phyloP scores from a whole-genome alignment of 2,113 vertebrate species.

The Upupa epops region DNA sequence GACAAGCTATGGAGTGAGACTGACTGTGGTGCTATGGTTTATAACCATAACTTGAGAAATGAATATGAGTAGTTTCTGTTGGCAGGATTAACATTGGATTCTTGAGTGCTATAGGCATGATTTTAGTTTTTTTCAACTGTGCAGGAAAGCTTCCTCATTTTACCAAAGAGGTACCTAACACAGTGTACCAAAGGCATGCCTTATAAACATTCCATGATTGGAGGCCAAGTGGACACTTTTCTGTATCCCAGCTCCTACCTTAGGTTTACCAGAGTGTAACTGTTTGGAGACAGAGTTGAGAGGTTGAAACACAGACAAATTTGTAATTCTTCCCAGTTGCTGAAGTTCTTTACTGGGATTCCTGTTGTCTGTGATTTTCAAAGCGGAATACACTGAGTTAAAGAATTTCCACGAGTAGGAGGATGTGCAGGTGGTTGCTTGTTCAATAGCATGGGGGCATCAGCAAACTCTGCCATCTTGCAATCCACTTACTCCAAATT shows the following conservation, averaged over 20 bases:
- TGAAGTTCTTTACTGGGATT: neutral
- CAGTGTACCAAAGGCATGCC: fast-evolving
- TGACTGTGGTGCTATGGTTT: neutral
- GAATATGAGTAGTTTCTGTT: neutral
- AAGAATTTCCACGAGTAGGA: neutral
- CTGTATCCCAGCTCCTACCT: neutral
- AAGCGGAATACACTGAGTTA: neutral
- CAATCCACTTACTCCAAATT: constrained; percentile 42
- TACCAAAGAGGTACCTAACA: too few relatives aligned
- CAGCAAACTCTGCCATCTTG: constrained; percentile 42
- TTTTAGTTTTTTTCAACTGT: neutral
- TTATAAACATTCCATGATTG: neutral
- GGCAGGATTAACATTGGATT: neutral
- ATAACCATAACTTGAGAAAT: neutral
- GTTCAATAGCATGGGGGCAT: neutral
- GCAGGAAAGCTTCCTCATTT: neutral
- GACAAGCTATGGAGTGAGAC: neutral
- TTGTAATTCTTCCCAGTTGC: neutral
- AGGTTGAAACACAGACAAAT: neutral
- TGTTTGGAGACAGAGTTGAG: neutral
- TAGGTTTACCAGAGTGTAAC: neutral
- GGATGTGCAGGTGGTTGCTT: neutral
- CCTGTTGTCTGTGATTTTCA: neutral
- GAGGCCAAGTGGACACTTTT: neutral
- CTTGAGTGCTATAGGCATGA: neutral